A percentile compares a stretch with the other conserved stretches of the same genome.
Evolutionary conservation across 2,888 invertebrate genomes (phyloP).

Genomic region (Pyrochroa serraticornis): DNA sequence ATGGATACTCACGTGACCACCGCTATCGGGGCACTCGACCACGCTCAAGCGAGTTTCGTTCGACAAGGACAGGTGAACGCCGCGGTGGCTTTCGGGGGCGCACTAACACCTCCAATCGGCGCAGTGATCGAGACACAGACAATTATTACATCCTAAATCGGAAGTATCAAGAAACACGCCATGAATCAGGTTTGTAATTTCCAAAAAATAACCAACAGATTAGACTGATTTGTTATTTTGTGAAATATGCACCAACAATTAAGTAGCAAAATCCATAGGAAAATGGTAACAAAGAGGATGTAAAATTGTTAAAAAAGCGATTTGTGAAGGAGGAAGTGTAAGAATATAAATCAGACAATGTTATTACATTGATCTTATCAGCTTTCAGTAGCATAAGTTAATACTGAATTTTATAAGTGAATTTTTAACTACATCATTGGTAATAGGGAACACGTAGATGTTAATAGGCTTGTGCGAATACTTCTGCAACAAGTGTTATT

Average conservation of each 20-base stretch:
- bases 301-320: no score
- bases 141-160: slow-evolving; percentile 44
- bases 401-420: no score
- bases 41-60: slow-evolving; percentile 49
- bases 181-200: slow-evolving; percentile 34
- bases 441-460: no score
- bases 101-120: slow-evolving; percentile 40
- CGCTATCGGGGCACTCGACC: slow-evolving; percentile 39
- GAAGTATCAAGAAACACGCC: slow-evolving; percentile 61
- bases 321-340: no score
- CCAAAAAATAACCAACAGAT: slow-evolving; percentile 14
- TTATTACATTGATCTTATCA: no score
- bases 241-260: not conserved
- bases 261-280: not conserved
- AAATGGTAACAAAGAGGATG: not conserved
- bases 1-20: slow-evolving; percentile 40
- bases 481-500: no score
- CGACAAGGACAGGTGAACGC: slow-evolving; percentile 40
- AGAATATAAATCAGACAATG: no score
- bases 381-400: no score
- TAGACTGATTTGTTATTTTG: slow-evolving; percentile 16
- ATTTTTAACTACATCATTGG: no score
- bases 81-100: slow-evolving; percentile 46
- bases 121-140: slow-evolving; percentile 62
- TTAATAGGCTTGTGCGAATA: no score